Evolutionary conservation across 2,888 invertebrate species (phyloP), one percentile per base, ranked within the genome.

Genomic region (Phaonia tiefii): DNA sequence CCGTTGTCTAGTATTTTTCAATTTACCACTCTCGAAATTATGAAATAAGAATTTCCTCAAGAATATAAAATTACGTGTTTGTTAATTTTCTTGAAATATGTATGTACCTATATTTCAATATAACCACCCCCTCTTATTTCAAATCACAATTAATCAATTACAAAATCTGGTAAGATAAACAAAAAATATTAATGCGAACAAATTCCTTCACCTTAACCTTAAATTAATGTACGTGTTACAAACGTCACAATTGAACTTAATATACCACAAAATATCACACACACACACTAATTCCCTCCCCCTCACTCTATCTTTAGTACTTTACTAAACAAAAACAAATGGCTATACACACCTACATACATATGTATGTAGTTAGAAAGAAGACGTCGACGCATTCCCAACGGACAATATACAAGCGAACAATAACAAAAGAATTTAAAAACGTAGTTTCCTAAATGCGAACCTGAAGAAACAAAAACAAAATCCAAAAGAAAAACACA

Each of bases 391-490:
- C 26, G 31, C n/a, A 31, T 2, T 49, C 7, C 17, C 22, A 10
- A 54, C 20, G 39, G 2, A 54, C 7, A 17, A 49, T 37, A 44
- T n/a, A 44, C 11, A 22, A 22, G 5, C 22, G 22, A 56, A 75
- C 37, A 75, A 75, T 58, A 67, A 67, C 31, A 67, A 8, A 67
- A 51, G 69, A 49, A 69, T 69, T 75, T 51, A 31, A 74, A 74
- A 66, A 74, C 66, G 74, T 66, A 66, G 37, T 69, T 67, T 65
- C 31, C 49, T 58, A 60, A 60, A 58, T 26, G 42, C 46, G 31
- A 71, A 66, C 31, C 46, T 26, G 2, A 26, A 58, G 58, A 25
- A 1, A 74, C 26, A 72, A 60, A 63, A 63, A 66, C 58, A 63
- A 72, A 63, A n/a, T n/a, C n/a, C n/a, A n/a, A n/a, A n/a, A n/a